Evolutionary conservation across 2,797 vertebrate genomes (phyloP).

Genomic region (Falco biarmicus): DNA sequence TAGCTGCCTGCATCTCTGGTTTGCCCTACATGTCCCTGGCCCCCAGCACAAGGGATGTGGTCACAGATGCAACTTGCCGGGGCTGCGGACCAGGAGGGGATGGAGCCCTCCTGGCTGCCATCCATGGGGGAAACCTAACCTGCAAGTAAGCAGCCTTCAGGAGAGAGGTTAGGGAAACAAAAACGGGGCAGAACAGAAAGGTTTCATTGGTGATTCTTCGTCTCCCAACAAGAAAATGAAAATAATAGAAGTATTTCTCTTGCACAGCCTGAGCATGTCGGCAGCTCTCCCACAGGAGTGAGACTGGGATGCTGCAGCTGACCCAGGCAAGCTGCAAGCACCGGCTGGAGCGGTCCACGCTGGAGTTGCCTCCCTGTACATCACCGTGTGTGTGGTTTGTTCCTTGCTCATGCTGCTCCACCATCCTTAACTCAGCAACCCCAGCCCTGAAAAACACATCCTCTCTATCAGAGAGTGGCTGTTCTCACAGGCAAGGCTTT

Average conservation of each 20-base stretch:
- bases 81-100: neutral
- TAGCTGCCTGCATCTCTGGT: neutral
- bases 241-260: neutral
- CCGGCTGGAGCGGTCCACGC: rapidly evolving
- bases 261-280: rapidly evolving
- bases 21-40: neutral
- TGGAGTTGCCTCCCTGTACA: neutral
- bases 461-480: neutral
- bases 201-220: no score
- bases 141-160: neutral
- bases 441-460: rapidly evolving
- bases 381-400: rapidly evolving
- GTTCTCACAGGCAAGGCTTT: neutral
- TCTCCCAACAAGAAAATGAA: neutral
- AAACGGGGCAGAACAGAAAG: rapidly evolving
- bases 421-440: neutral
- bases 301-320: neutral
- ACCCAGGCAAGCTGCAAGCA: neutral
- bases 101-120: neutral
- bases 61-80: rapidly evolving
- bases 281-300: rapidly evolving
- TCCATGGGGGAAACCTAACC: neutral
- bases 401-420: neutral
- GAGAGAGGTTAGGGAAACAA: neutral
- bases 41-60: neutral